Evolutionary conservation across 2,797 vertebrate species (phyloP).

Genomic region (Sciurus vulgaris): DNA sequence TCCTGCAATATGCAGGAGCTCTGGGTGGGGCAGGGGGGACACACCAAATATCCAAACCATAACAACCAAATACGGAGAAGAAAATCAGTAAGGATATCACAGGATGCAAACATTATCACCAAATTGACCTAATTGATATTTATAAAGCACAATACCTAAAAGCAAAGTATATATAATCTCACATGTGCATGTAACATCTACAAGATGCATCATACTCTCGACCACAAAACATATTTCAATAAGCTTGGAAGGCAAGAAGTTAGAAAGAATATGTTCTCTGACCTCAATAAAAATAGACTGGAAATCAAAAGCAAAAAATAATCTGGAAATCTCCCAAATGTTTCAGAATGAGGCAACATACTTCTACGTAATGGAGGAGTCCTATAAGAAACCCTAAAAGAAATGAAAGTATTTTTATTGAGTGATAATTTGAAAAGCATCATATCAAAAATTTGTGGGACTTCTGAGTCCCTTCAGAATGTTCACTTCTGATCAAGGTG

Average conservation of each 20-base stretch:
- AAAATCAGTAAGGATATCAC: background rate
- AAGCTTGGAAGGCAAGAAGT: background rate
- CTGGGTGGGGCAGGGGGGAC: too few relatives aligned
- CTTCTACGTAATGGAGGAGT: background rate
- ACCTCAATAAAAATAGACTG: background rate
- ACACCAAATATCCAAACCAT: too few relatives aligned
- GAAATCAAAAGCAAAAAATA: background rate
- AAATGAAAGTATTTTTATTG: background rate
- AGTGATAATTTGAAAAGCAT: background rate
- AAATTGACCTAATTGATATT: background rate
- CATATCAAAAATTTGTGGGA: background rate
- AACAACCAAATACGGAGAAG: background rate
- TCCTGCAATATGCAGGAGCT: too few relatives aligned
- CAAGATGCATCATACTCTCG: background rate
- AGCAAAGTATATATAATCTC: background rate
- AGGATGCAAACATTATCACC: background rate
- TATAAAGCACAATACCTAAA: background rate
- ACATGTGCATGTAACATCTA: background rate
- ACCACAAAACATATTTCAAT: background rate
- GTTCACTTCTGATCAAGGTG: background rate
- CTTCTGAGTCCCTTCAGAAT: background rate
- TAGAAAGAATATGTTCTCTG: background rate
- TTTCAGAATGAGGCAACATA: background rate
- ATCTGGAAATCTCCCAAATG: background rate
- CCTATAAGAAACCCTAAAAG: background rate